Base-by-base conservation (phyloP, 2,797 vertebrate species). In the Hydrolagus colliei region DNA sequence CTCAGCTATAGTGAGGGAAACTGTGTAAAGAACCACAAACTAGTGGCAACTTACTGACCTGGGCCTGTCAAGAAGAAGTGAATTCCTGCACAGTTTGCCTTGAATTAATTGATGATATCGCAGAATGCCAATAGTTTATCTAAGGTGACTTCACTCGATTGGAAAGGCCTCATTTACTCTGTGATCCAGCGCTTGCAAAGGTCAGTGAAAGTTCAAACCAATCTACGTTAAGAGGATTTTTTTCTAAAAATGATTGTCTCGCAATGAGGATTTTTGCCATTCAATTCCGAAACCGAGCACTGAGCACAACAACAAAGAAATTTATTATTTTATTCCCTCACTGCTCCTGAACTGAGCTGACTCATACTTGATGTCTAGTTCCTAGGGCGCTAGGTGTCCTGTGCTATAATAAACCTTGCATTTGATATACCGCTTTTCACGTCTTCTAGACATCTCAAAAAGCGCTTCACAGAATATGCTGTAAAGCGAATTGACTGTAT, bases 191-290 rank as follows among this genome's bases (percentile, higher is more conserved):
- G 68, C 2, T 71, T 35, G 41, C 67, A 82, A 32, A 65, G 63
- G 79, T 84, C 79, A 71, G 10, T 10, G 71, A 84, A 65, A 6
- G 32, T 7, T 18, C 32, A 20, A 12, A 84, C 35, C 79, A 84
- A 84, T 84, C 32, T 71, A 67, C 52, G 79, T 84, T 67, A 41
- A 5, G 63, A 20, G 65, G 65, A 68, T 71, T 71, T 9, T 41
- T 68, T 52, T 82, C 67, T 5, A 82, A 68, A n/a, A 41, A 18
- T 68, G 20, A 84, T 71, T 52, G 71, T 84, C 41, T 82, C 71
- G 18, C 9, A 71, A 84, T 71, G 52, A 84, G 41, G 41, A 52
- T 84, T 71, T 35, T 71, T 71, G 65, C 9, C 9, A 61, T 76
- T 76, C 14, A 77, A 18, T 61, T 77, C 52, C 16, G 65, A 71